Evolutionary conservation across 2,888 invertebrate genomes (phyloP), one percentile per base, ranked within the genome.

Genomic region (Oxyteleia sp.): DNA sequence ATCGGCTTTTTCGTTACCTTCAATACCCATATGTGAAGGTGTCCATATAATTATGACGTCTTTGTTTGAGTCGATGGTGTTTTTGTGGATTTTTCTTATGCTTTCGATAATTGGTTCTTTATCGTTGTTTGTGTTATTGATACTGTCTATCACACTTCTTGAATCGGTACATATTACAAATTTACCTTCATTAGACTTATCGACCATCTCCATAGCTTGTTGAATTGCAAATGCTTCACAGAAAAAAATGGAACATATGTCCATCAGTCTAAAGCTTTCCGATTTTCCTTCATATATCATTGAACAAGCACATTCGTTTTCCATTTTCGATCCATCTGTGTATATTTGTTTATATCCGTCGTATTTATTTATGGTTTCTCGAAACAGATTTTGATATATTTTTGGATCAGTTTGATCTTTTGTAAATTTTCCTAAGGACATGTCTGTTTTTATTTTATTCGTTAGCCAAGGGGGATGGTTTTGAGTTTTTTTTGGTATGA

Each of bases 1-100:
- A n/a, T 66, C 66, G 0, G 66, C 66, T 5, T 20, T 15, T 41
- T 66, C 53, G 35, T 66, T 66, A 13, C 51, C 49, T 1, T 10
- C n/a, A 10, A 66, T 66, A 5, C 49, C 49, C 2, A 23, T 38
- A 13, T 66, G 64, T 2, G 64, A 66, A 7, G 53, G 53, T 7
- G 29, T 53, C 55, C 35, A 55, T 15, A 7, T 55, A 8, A 32
- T 32, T 3, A 55, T 11, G 2, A 55, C 11, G 32, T 55, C 18
- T 35, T 35, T 55, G 4, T 11, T 11, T 1, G 1, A 2, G 3
- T 0, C 4, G n/a, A 2, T 15, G 29, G 1, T 16, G 1, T 61
- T 15, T n/a, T 43, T n/a, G 45, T 45, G 26, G 2, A 61, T 5
- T 16, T 4, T 15, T 16, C 11, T 41, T 13, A 16, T 45, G 10